Evolutionary conservation across 2,888 invertebrate genomes (phyloP), one percentile per base, ranked within the genome.

Genomic region (Pseudolycoriella hygida): DNA sequence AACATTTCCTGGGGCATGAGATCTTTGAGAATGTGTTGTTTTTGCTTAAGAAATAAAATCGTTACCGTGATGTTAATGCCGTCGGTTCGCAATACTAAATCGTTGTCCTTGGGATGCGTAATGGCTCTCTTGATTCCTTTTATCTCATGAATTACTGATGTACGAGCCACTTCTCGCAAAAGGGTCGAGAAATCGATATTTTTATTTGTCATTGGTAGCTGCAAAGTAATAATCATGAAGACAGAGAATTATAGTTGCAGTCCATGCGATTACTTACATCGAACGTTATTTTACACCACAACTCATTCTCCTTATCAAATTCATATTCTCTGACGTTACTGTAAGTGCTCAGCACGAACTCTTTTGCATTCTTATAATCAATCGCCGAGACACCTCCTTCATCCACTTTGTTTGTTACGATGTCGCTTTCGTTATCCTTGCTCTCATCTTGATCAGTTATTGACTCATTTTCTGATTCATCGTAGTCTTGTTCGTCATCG

Each of bases 231-330:
- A 25, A 25, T 25, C 25, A 25, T 25, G 25, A 20, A 52, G 32
- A 46, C 31, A 37, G 34, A 48, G 17, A 31, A 43, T 40, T 37
- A 14, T 40, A 12, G 12, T 40, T 17, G 14, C 25, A 6, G 4
- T n/a, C n/a, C n/a, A n/a, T 25, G 8, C 4, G 8, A 8, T 25
- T 25, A 47, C 73, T 72, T 61, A 82, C 77, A 43, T 72, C 70
- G 40, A 93, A 76, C 0, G 77, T 80, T 3, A 94, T 61, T 60
- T 83, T 76, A 59, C 90, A 93, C 93, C 93, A 96, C 44, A 73
- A 66, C 53, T 80, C 68, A n/a, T 76, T 67, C 45, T 78, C 72
- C 2, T 69, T 72, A 57, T 97, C 94, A 57, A 77, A 90, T 1
- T 67, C 68, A 58, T 90, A 94, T 32, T 67, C 66, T 42, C 59